Base-by-base conservation (phyloP, 2,888 invertebrate genomes). In the Metopia argyrocephala region DNA sequence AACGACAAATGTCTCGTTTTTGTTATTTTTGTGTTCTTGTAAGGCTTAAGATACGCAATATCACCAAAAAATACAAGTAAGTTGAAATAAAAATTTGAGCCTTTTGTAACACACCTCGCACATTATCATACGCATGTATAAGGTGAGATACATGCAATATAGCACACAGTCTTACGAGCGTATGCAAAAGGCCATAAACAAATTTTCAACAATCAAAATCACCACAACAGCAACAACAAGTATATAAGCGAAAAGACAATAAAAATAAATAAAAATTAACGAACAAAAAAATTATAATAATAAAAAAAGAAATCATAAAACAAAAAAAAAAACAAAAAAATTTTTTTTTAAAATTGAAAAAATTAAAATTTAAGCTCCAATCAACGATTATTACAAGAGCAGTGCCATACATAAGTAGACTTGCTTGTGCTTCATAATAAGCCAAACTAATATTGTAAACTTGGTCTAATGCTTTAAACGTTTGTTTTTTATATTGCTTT, bases 121-220 rank as follows among this genome's bases (percentile, higher is more conserved):
- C n/a, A n/a, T n/a, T n/a, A n/a, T n/a, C n/a, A n/a, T 38, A 15
- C 12, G 15, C 38, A 38, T 38, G 12, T 12, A 2, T 4, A 38
- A 2, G 9, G 4, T 38, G 15, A 12, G 38, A 15, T n/a, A 38
- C 15, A 38, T 38, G 12, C 12, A 38, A 3, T 12, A 7, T 12
- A 12, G 12, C 31, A 12, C 9, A 3, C 31, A 12, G 12, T 31
- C 12, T 31, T 31, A 12, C 12, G 31, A 31, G 31, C 3, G 31
- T 66, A 50, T 65, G 70, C 57, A 69, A 70, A 78, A 64, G 65
- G 23, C 25, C 56, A 61, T 64, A 66, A 82, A 78, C 27, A 79
- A 64, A 65, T 54, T 65, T 65, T 65, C 52, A 66, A 21, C 74
- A 70, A 76, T 69, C 46, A 75, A 64, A 38, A 28, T 56, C 62